Base-by-base conservation (phyloP, 2,797 vertebrate species). In the Trachurus trachurus region DNA sequence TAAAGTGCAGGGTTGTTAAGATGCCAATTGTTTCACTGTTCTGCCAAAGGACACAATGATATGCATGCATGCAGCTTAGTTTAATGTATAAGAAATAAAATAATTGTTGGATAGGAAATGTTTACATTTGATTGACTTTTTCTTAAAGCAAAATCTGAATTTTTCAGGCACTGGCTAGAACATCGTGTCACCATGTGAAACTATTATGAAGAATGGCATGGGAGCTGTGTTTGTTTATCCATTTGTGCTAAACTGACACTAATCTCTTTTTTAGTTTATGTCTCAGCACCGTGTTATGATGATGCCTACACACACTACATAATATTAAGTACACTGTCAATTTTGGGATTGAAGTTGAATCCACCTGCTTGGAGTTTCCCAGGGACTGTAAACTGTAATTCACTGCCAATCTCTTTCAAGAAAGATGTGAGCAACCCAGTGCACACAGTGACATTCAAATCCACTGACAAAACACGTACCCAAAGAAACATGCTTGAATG, bases 341-440 rank as follows among this genome's bases (percentile, higher is more conserved):
- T 79, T 82, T 66, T 45, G 40, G 68, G 65, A 61, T 88, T 82
- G 66, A 66, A 69, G 63, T 73, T 79, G 19, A 82, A 66, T 52
- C 47, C 12, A 52, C 17, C 9, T 59, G 57, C 64, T 84, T 29
- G 69, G 53, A 68, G 71, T 77, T 79, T 79, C 26, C 60, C 64
- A 58, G 39, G 26, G 9, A 76, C 2, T 62, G 15, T 60, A 70
- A 87, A 62, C 54, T 9, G 0, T 49, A 79, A 74, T 87, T 68
- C 49, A 64, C 45, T 47, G 9, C 34, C 40, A 71, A 66, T 71
- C 71, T 73, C 60, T 34, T 58, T 61, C 22, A 67, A 77, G 40
- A 82, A 67, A 77, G 40, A 82, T 71, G 49, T 45, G 42, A 47
- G 47, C 66, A 57, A 67, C 45, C 82, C 29, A 53, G 50, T 59